Evolutionary conservation across 2,113 vertebrate species (phyloP).

Genomic region (Passer montanus): DNA sequence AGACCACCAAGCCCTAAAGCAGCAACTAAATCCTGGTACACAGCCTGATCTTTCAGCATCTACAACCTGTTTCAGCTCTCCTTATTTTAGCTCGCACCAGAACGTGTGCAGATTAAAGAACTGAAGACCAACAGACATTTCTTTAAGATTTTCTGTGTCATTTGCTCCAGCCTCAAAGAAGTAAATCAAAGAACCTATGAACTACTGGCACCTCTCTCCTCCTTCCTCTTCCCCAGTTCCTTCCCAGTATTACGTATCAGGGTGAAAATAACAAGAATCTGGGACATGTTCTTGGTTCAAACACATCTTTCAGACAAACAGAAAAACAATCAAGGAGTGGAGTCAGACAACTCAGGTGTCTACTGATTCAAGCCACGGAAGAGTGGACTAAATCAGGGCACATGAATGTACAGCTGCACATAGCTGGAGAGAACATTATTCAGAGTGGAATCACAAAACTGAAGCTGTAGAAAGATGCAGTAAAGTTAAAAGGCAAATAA

Average conservation of each 20-base stretch:
- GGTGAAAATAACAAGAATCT: neutral
- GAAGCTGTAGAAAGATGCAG: neutral
- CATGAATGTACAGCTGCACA: neutral
- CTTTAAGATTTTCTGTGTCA: neutral
- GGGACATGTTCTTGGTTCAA: neutral
- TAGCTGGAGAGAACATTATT: neutral
- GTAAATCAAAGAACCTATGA: neutral
- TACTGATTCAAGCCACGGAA: neutral
- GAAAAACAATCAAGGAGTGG: neutral
- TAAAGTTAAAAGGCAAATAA: neutral
- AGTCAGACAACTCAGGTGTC: neutral
- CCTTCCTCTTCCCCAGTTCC: neutral
- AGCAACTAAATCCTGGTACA: neutral
- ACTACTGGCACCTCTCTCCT: neutral
- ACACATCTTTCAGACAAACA: neutral
- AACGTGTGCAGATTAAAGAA: neutral
- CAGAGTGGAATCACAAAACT: neutral
- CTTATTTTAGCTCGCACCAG: neutral
- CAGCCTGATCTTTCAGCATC: neutral
- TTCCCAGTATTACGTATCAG: neutral
- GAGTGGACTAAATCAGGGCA: neutral
- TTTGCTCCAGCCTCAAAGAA: neutral
- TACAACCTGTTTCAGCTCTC: neutral
- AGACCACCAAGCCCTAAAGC: neutral
- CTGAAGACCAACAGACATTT: neutral